A percentile compares a stretch with the other conserved stretches of the same genome.
Conservation (phyloP, 2,113 vertebrate genomes). For the Ellobius talpinus region DNA sequence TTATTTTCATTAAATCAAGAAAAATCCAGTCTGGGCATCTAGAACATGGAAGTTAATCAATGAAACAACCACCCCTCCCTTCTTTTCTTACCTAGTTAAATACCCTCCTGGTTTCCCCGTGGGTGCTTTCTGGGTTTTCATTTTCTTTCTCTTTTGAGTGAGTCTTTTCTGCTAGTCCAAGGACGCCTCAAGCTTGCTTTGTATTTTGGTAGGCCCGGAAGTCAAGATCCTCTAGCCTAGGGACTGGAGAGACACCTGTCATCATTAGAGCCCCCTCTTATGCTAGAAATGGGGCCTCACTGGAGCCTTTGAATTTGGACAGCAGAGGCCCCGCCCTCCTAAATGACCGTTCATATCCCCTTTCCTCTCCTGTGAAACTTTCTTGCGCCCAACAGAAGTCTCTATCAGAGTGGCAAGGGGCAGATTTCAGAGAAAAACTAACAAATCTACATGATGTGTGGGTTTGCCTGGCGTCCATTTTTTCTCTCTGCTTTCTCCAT, state of each 20-base stretch:
- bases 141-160: too few relatives aligned
- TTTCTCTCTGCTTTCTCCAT: background rate
- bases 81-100: background rate
- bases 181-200: background rate
- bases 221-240: background rate
- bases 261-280: background rate
- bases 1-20: background rate
- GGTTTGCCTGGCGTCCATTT: background rate
- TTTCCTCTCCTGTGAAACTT: background rate
- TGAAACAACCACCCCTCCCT: background rate
- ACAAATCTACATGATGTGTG: background rate
- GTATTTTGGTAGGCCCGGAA: background rate
- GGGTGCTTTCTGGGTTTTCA: background rate
- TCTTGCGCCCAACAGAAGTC: background rate
- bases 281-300: background rate
- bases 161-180: background rate
- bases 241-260: background rate
- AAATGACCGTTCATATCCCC: background rate
- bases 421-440: background rate
- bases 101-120: background rate
- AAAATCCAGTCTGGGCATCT: background rate
- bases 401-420: background rate
- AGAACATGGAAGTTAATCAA: background rate
- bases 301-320: background rate
- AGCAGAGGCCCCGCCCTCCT: background rate